Percentiles rank a stretch among this genome's conserved stretches.
Conservation (phyloP, 2,113 vertebrate species). For the Xenus cinereus region DNA sequence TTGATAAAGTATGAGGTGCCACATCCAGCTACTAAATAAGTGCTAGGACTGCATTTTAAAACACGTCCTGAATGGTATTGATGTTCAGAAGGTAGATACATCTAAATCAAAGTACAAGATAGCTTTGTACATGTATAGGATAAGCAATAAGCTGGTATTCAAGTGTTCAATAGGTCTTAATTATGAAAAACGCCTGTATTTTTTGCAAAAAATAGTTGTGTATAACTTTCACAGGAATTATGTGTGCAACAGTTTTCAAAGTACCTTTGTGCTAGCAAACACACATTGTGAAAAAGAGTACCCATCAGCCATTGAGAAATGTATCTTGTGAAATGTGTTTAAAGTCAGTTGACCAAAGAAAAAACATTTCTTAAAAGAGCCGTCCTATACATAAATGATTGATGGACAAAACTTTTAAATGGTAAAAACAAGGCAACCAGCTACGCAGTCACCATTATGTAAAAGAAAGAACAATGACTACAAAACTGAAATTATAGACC, state of each 20-base stretch:
- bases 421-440: background rate
- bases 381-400: background rate
- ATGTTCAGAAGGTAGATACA: background rate
- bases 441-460: background rate
- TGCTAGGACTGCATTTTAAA: constrained; percentile 35
- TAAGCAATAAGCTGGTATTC: background rate
- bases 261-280: background rate
- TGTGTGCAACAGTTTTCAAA: background rate
- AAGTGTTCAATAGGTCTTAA: background rate
- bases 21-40: constrained; percentile 36
- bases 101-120: constrained; percentile 23
- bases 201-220: background rate
- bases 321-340: background rate
- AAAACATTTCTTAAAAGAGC: background rate
- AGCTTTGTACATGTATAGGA: background rate
- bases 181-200: background rate
- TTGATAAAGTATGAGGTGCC: background rate
- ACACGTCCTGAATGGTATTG: background rate
- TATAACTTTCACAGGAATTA: background rate
- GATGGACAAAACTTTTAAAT: background rate
- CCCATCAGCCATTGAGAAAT: background rate
- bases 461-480: background rate
- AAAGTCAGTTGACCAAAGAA: background rate
- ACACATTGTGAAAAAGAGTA: background rate
- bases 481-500: background rate